Percentiles rank a stretch among this genome's conserved stretches.
These are phyloP conservation scores for Helostoma temminkii DNA, from an alignment of 2,797 vertebrate genomes.

Conservation along the genomic window DNA sequence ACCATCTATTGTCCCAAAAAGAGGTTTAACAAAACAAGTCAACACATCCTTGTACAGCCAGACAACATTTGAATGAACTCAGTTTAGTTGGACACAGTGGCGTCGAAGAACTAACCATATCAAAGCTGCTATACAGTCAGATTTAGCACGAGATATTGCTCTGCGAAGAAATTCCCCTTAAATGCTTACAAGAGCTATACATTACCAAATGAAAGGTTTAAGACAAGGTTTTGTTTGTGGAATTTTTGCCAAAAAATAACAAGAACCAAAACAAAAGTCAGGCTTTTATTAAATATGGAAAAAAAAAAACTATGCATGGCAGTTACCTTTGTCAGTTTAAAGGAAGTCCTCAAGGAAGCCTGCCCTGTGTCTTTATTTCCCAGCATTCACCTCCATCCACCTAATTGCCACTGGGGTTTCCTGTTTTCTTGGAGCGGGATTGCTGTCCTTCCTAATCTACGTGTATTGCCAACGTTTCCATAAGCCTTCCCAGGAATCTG, in stretches of 20 bases:
- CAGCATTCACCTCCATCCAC: slow-evolving; percentile 96
- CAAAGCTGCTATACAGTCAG: not conserved
- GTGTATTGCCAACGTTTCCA: slow-evolving; percentile 95
- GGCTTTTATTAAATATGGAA: too few species aligned
- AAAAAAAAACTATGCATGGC: too few species aligned
- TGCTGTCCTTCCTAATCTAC: slow-evolving; percentile 95
- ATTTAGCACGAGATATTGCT: not conserved
- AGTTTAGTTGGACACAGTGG: not conserved
- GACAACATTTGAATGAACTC: not conserved
- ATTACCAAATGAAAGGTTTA: not conserved
- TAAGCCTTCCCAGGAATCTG: slow-evolving; percentile 94
- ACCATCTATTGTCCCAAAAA: not conserved
- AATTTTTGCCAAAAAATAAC: too few species aligned
- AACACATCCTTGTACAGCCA: too few species aligned
- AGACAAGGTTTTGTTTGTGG: not conserved
- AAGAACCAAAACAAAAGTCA: too few species aligned
- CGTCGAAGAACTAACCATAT: not conserved
- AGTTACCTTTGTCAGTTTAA: too few species aligned
- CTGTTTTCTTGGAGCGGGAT: slow-evolving; percentile 96
- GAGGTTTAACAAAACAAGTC: not conserved
- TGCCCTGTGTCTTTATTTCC: slow-evolving; percentile 21
- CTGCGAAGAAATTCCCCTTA: not conserved
- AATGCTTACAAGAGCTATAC: not conserved
- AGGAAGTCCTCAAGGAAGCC: too few species aligned
- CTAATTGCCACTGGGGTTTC: slow-evolving; percentile 95